Evolutionary conservation across 2,797 vertebrate genomes (phyloP), one percentile per base, ranked within the genome.

Genomic region (Vultur gryphus): DNA sequence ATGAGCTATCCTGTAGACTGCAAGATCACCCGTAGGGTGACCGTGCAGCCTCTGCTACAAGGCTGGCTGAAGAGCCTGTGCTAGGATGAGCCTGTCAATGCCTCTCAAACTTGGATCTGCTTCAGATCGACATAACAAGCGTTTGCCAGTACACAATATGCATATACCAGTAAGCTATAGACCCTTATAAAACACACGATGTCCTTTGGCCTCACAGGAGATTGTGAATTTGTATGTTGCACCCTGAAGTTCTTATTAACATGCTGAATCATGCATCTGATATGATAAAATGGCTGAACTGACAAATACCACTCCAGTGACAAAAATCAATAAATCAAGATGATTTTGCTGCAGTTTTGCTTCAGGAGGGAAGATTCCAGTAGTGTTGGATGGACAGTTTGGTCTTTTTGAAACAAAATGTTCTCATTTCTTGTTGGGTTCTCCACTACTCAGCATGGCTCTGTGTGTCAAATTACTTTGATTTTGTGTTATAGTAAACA

Each of bases 361-460:
- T 52, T 20, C 59, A 28, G n/a, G 49, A 73, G 10, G 39, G 25
- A n/a, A 41, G 17, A 64, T 35, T 35, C 44, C 39, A 13, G 18
- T 39, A 54, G 29, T 8, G 29, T 10, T 16, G 9, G 25, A 49
- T n/a, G 71, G 39, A 13, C 3, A 2, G 43, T 67, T 51, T 20
- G 31, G 16, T 20, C 25, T 44, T 77, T 67, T 44, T 39, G 16
- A 54, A 67, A 29, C 0, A 2, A 24, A 70, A 43, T 0, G 0
- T 61, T 35, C 26, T 55, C 0, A 5, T 49, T 77, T 52, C 41
- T 71, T 39, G 0, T 17, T 39, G 54, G 18, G 16, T 23, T 93
- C 58, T 49, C 10, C 48, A 23, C 41, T 80, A 37, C 33, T 28
- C 41, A 43, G 29, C 35, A 6, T 15, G 44, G 29, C 6, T 77